Base-by-base conservation (phyloP, 2,888 invertebrate genomes). In the Megastigmus dorsalis region DNA sequence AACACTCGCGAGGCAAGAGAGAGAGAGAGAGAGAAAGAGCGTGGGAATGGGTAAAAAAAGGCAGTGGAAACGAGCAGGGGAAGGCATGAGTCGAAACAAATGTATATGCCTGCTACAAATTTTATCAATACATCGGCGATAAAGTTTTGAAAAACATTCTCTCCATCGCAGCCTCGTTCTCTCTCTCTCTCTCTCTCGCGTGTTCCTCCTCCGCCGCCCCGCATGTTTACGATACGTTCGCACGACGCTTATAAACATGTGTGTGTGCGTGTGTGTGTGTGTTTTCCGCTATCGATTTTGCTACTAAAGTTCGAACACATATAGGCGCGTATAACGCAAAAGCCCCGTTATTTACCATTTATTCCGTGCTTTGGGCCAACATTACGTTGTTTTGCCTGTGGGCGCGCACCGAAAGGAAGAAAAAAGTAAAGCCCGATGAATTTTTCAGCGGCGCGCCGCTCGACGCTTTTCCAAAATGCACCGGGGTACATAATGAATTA, bases 101-200 rank as follows among this genome's bases (percentile, higher is more conserved):
- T n/a, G n/a, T n/a, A n/a, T n/a, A 26, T n/a, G 13, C 50, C 26
- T 45, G 18, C 18, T n/a, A 36, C 33, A 62, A n/a, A 48, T 54
- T 66, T 66, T 54, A 66, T 66, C 66, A 55, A 63, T 41, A 18
- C 28, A 54, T 28, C 43, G n/a, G n/a, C 66, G 45, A 67, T 67
- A 57, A 57, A 5, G 33, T 28, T 55, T 18, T 20, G 45, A 67
- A 52, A 67, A 59, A 41, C 15, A 41, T 54, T 7, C 10, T 45
- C n/a, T n/a, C n/a, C n/a, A n/a, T n/a, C n/a, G n/a, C n/a, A n/a
- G n/a, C n/a, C n/a, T n/a, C n/a, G n/a, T n/a, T n/a, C n/a, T n/a
- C n/a, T n/a, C n/a, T n/a, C n/a, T n/a, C n/a, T n/a, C n/a, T n/a
- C n/a, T n/a, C n/a, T n/a, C n/a, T n/a, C n/a, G n/a, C n/a, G n/a